These are phyloP conservation scores for Rhagophthalmus giganteus DNA, from an alignment of 2,888 invertebrate species.

Conservation along the genomic window DNA sequence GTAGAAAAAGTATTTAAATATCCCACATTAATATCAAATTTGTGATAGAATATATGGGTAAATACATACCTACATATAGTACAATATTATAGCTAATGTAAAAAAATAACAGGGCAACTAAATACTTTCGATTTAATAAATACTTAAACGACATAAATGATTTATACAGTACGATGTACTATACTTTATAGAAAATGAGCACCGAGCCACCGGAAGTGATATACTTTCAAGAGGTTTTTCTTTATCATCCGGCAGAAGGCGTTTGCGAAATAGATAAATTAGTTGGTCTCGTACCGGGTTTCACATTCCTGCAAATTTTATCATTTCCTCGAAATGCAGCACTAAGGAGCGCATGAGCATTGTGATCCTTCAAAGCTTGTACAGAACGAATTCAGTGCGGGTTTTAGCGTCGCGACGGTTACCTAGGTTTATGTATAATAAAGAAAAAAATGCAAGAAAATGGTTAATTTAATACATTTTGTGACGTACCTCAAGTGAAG, in stretches of 20 bases:
- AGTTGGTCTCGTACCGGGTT: constrained; percentile 24
- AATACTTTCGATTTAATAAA: no score
- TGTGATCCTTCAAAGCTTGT: constrained; percentile 30
- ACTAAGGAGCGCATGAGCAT: constrained; percentile 37
- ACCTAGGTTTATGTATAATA: constrained; percentile 20
- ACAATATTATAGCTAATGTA: no score
- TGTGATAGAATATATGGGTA: no score
- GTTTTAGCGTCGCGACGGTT: constrained; percentile 44
- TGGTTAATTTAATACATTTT: constrained; percentile 18
- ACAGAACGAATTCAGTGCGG: constrained; percentile 47
- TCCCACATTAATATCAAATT: no score
- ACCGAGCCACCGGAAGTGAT: constrained; percentile 14
- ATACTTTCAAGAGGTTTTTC: constrained; percentile 14
- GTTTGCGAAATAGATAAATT: no score
- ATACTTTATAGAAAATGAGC: constrained; percentile 6
- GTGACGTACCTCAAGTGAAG: constrained; percentile 19
- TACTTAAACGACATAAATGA: no score
- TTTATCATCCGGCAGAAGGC: no score
- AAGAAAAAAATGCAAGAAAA: constrained; percentile 16
- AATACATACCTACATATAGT: no score
- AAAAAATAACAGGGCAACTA: no score
- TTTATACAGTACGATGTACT: no score
- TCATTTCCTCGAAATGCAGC: constrained; percentile 39
- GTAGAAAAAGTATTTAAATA: no score
- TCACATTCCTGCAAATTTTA: constrained; percentile 38